Evolutionary conservation across 1,140 invertebrate species (phyloP).

Genomic region (Nilaparvata lugens): DNA sequence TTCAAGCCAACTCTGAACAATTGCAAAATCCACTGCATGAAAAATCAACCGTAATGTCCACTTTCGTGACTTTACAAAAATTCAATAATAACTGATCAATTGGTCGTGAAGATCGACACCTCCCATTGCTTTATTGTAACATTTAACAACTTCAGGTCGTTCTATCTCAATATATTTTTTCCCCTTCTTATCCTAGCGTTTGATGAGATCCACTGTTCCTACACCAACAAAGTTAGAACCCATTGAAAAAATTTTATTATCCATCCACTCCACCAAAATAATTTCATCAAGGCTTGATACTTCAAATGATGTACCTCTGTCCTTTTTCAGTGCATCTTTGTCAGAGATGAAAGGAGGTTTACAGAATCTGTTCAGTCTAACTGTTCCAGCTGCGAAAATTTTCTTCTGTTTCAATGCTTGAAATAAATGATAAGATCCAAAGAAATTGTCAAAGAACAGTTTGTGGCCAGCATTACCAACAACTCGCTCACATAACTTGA

Average conservation of each 20-base stretch:
- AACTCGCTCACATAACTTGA: conserved; percentile 19
- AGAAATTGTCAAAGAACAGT: conserved; percentile 19
- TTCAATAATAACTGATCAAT: too few species aligned
- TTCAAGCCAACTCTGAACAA: too few species aligned
- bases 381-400: conserved; percentile 15
- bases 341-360: conserved; percentile 11
- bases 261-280: conserved; percentile 15
- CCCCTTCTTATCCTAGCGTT: conserved; percentile 28
- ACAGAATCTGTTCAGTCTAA: conserved; percentile 10
- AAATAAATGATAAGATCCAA: conserved; percentile 13
- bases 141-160: too few species aligned
- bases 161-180: conserved; percentile 32
- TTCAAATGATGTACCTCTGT: conserved; percentile 9
- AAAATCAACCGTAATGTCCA: too few species aligned
- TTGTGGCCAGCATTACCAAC: conserved; percentile 1
- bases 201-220: conserved; percentile 17
- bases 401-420: too few species aligned
- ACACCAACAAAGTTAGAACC: conserved; percentile 18
- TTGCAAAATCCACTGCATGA: too few species aligned
- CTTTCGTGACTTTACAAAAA: too few species aligned
- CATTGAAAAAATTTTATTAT: conserved; percentile 13
- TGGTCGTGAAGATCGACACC: too few species aligned
- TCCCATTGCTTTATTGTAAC: too few species aligned
- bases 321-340: conserved; percentile 6
- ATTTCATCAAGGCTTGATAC: conserved; percentile 4